Percentiles rank a stretch among this genome's conserved stretches.
Conservation (phyloP, 53 echinoderm and acorn worm genomes). For the Crossaster papposus region DNA sequence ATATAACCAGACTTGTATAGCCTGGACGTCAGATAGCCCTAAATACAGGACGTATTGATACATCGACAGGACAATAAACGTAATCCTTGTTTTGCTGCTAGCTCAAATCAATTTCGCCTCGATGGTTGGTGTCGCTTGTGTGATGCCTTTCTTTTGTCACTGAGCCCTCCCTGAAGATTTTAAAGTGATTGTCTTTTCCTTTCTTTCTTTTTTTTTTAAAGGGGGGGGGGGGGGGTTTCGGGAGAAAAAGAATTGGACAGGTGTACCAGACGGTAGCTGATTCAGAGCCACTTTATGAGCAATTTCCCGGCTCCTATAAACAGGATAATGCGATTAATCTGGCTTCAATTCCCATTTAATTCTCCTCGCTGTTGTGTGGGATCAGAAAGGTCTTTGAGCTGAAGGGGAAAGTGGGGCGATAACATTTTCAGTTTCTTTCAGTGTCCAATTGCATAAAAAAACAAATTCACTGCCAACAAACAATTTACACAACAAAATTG, state of each 20-base stretch:
- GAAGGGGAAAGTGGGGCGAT: constrained; percentile 24
- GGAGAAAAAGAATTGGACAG: constrained; percentile 33
- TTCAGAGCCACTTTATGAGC: constrained; percentile 56
- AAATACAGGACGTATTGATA: neutral
- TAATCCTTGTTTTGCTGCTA: constrained; percentile 12
- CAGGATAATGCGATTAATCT: constrained; percentile 58
- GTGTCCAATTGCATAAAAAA: constrained; percentile 2
- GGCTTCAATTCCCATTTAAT: constrained; percentile 66
- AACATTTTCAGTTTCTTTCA: constrained; percentile 53
- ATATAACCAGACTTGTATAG: neutral
- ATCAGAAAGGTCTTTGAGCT: constrained; percentile 2
- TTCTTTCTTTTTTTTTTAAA: no score
- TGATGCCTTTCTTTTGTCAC: neutral
- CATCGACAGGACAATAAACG: neutral
- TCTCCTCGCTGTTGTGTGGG: constrained; percentile 57
- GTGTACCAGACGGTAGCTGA: constrained; percentile 42
- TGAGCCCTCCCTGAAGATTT: neutral
- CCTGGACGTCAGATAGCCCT: neutral
- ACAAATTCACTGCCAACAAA: neutral
- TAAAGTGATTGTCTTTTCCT: neutral
- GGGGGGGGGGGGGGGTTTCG: neutral
- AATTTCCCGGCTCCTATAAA: constrained; percentile 54
- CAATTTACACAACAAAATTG: no score
- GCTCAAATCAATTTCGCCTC: neutral
- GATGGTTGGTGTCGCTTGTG: neutral